These are phyloP conservation scores for Bombyx mandarina DNA, from an alignment of 1,140 invertebrate genomes.

Conservation along the genomic window DNA sequence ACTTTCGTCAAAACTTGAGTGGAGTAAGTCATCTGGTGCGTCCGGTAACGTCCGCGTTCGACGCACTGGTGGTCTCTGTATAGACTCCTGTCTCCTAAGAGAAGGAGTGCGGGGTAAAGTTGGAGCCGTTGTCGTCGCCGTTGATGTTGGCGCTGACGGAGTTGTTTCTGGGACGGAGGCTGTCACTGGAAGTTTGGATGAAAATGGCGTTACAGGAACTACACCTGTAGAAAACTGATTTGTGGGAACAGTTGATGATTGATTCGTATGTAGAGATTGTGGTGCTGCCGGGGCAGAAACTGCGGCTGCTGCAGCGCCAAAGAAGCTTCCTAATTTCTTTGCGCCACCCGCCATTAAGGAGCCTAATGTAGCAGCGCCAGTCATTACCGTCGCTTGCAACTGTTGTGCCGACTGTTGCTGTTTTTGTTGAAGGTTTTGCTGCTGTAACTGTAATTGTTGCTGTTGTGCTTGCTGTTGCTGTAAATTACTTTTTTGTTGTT, in stretches of 20 bases:
- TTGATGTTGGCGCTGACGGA: constrained; percentile 36
- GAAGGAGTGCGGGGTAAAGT: constrained; percentile 50
- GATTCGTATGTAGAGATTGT: constrained; percentile 26
- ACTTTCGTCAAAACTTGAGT: constrained; percentile 62
- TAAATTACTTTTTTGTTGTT: constrained; percentile 15
- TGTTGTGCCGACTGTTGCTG: constrained; percentile 48
- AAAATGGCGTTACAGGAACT: constrained; percentile 57
- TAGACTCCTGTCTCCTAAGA: constrained; percentile 60
- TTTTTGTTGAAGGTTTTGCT: constrained; percentile 38
- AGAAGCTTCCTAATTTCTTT: constrained; percentile 63
- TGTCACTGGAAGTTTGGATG: constrained; percentile 46
- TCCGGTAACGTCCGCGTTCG: constrained; percentile 55
- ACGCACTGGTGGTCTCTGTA: constrained; percentile 62
- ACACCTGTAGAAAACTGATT: constrained; percentile 39
- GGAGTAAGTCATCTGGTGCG: constrained; percentile 53
- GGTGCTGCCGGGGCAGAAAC: constrained; percentile 38
- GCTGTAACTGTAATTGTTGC: constrained; percentile 27
- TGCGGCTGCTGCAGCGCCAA: constrained; percentile 62
- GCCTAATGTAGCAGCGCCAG: constrained; percentile 64
- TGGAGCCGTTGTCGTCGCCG: constrained; percentile 52
- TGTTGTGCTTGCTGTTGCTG: constrained; percentile 22
- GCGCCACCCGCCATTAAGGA: constrained; percentile 69
- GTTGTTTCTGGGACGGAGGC: constrained; percentile 62
- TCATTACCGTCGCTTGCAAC: constrained; percentile 52
- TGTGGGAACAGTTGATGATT: constrained; percentile 22